Percentiles rank a stretch among this genome's conserved stretches.
Evolutionary conservation across 2,797 vertebrate genomes (phyloP).

Genomic region (Neosalanx taihuensis): DNA sequence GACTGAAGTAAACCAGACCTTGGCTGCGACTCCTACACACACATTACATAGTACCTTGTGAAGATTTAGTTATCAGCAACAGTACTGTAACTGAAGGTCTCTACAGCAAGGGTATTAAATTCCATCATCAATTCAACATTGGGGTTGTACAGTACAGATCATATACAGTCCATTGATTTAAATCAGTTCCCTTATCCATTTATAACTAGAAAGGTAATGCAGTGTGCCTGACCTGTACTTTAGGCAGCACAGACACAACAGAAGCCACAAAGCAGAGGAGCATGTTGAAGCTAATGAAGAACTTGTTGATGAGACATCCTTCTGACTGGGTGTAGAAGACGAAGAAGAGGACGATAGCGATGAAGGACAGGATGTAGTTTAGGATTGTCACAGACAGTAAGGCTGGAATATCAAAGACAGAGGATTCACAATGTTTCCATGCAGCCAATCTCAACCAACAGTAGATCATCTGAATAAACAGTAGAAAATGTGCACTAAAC

Average conservation of each 20-base stretch:
- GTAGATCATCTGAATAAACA: too few relatives aligned
- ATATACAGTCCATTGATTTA: background rate
- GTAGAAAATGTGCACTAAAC: too few relatives aligned
- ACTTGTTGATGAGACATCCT: conserved; percentile 84
- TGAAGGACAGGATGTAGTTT: conserved; percentile 77
- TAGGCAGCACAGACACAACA: conserved; percentile 78
- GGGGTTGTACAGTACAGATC: too few relatives aligned
- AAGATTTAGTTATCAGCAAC: background rate
- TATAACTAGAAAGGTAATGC: background rate
- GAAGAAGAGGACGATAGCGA: conserved; percentile 72
- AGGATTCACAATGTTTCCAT: background rate
- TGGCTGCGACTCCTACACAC: conserved; percentile 80
- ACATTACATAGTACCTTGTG: conserved; percentile 8
- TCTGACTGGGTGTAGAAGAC: conserved; percentile 81
- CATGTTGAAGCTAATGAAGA: conserved; percentile 89
- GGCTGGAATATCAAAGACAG: conserved; percentile 62
- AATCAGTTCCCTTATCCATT: background rate
- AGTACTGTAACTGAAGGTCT: background rate
- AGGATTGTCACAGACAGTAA: conserved; percentile 75
- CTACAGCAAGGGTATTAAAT: background rate
- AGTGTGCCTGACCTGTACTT: conserved; percentile 82
- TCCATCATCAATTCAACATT: too few relatives aligned
- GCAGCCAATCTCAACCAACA: too few relatives aligned
- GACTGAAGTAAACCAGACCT: conserved; percentile 91
- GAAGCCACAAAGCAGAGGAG: conserved; percentile 81